Evolutionary conservation across 2,113 vertebrate species (phyloP).

Genomic region (Zapornia atra): DNA sequence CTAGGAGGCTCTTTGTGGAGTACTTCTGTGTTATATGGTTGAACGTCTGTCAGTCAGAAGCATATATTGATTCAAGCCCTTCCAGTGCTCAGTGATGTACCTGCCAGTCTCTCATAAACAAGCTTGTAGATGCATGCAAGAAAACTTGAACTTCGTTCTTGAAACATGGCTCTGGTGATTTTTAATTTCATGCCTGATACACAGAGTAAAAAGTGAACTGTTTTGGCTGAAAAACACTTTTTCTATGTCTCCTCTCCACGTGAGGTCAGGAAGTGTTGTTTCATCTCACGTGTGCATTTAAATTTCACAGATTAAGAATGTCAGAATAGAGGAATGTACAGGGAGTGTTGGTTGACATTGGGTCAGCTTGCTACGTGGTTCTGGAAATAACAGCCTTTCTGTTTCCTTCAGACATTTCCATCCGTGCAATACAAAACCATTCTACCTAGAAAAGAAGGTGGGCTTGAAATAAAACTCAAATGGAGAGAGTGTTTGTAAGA

Average conservation of each 20-base stretch:
- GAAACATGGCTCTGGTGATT: slow-evolving; percentile 36
- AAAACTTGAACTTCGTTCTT: slow-evolving; percentile 29
- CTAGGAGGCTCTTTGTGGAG: not conserved
- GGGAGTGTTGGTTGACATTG: not conserved
- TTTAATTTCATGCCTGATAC: slow-evolving; percentile 61
- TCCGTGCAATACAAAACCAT: not conserved
- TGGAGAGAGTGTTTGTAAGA: not conserved
- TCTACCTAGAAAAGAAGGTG: not conserved
- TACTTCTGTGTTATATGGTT: not conserved
- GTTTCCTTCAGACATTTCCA: not conserved
- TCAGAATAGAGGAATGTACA: not conserved
- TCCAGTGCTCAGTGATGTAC: not conserved
- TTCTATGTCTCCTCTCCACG: not conserved
- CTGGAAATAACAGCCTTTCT: not conserved
- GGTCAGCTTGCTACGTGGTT: not conserved
- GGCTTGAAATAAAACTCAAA: not conserved
- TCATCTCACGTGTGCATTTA: not conserved
- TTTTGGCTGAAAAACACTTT: slow-evolving; percentile 25
- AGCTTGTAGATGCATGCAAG: slow-evolving; percentile 5
- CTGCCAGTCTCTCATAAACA: not conserved
- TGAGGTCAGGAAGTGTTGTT: not conserved
- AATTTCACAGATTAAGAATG: not conserved
- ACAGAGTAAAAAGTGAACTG: not conserved
- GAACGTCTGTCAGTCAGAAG: not conserved
- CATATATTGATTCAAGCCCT: not conserved